Base-by-base conservation (phyloP, 2,113 vertebrate species). In the Nothoprocta pentlandii region DNA sequence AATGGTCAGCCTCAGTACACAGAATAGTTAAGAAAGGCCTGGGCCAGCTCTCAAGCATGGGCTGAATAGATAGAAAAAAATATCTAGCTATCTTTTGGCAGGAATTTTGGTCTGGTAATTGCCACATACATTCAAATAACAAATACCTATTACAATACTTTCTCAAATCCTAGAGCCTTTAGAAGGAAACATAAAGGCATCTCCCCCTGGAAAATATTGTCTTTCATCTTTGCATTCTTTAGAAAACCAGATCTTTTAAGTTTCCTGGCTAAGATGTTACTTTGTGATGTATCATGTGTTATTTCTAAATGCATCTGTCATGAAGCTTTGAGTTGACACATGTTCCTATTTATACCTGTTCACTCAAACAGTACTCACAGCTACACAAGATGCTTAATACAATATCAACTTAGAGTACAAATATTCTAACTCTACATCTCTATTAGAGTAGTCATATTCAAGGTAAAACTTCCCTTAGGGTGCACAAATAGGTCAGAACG, bases 271-370 rank as follows among this genome's bases (percentile, higher is more conserved):
- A 96, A 73, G 85, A 94, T 81, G 75, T 94, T 94, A 46, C 90
- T 92, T 95, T 95, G 77, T 94, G 80, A 93, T 95, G 68, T 95
- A 94, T 96, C 94, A 70, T 95, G 90, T 95, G 92, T 95, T 95
- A 81, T 75, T 96, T 91, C 91, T 96, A 97, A 97, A 92, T 73
- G 85, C 90, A 95, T 88, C 93, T 95, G 92, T 96, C 94, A 93
- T 80, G 80, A 90, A 83, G 76, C 82, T 92, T 95, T 96, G 94
- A 92, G 76, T 49, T 94, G 96, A 97, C 89, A 96, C 75, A 71
- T 91, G 79, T 94, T 96, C 86, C 89, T 88, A 83, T 92, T 96
- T 93, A 93, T 89, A 93, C 74, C 80, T 94, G 74, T 73, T 94
- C 92, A 76, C 70, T 87, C 74, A 91, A 80, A 61, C n/a, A 93